Evolutionary conservation across 30 jellyfish, hydroid and myxozoan genomes (phyloP), one percentile per base, ranked within the genome.

Genomic region (Aurelia coerulea): DNA sequence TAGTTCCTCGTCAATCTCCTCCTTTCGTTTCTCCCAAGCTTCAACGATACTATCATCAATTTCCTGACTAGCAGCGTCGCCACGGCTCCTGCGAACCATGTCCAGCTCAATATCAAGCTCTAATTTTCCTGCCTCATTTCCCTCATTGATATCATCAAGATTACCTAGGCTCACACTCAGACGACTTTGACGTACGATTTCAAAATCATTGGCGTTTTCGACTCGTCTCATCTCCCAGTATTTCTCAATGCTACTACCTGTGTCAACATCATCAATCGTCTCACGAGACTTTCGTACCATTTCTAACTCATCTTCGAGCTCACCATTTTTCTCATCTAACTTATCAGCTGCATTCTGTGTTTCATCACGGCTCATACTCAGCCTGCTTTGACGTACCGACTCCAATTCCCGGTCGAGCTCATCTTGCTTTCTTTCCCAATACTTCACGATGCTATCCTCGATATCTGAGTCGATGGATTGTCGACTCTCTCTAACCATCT

Each of bases 231-330:
- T 51, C 64, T 41, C 49, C 62, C 16, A 13, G 31, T 29, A 46
- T 15, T 13, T 10, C 64, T 32, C 63, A 70, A 70, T 35, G 62
- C 62, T 19, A 35, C 62, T 35, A n/a, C 37, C 80, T 4, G 16
- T 62, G 0, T 10, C 58, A 29, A 2, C 8, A 17, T 35, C 65
- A 8, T 70, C 63, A 13, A 51, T 23, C 2, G 54, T 10, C 11
- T 51, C 62, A n/a, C 63, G 63, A 15, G 10, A 34, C 16, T 70
- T 63, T 78, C 78, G 39, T 4, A 78, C 76, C 78, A 78, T 62
- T 12, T 60, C 88, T 17, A 78, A 41, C 68, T 63, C 70, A 23
- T 23, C 13, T 17, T 60, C 31, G 35, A 60, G 31, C 35, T 60
- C 8, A 17, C 34, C 35, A 0, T 13, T 23, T 23, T 23, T 60